These are phyloP conservation scores for Gonioctena quinquepunctata DNA, from an alignment of 1,140 invertebrate genomes.

Conservation along the genomic window DNA sequence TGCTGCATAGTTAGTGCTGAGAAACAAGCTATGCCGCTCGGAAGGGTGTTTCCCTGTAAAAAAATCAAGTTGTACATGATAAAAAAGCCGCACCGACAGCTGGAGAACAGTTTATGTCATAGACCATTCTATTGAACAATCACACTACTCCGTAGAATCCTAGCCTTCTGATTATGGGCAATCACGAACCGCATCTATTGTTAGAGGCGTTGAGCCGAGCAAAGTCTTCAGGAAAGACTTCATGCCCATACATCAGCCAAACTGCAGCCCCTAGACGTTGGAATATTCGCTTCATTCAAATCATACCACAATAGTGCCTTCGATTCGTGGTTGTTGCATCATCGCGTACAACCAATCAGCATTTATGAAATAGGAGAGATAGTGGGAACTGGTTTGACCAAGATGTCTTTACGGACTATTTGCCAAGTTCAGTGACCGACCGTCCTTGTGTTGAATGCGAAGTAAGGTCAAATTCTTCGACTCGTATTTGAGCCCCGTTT, in stretches of 20 bases:
- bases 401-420: too few relatives aligned
- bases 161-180: conserved; percentile 52
- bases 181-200: conserved; percentile 53
- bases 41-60: conserved; percentile 39
- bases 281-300: conserved; percentile 57
- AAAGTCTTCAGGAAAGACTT: conserved; percentile 51
- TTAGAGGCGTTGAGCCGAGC: conserved; percentile 48
- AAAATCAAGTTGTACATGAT: conserved; percentile 49
- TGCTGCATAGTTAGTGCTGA: conserved; percentile 33
- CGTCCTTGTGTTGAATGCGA: too few relatives aligned
- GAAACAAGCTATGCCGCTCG: conserved; percentile 29
- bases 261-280: conserved; percentile 58
- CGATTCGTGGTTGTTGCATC: conserved; percentile 50
- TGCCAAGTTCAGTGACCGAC: too few relatives aligned
- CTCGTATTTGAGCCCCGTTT: too few relatives aligned
- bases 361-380: conserved; percentile 19
- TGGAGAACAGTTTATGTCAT: conserved; percentile 43
- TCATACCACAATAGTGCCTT: conserved; percentile 42
- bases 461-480: too few relatives aligned
- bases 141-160: conserved; percentile 46
- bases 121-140: conserved; percentile 54
- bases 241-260: conserved; percentile 57
- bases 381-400: conserved; percentile 26
- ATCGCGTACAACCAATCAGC: conserved; percentile 48
- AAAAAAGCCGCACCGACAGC: conserved; percentile 49